A percentile compares a stretch with the other conserved stretches of the same genome.
Conservation (phyloP, 2,888 invertebrate genomes). For the Halictus ligatus region DNA sequence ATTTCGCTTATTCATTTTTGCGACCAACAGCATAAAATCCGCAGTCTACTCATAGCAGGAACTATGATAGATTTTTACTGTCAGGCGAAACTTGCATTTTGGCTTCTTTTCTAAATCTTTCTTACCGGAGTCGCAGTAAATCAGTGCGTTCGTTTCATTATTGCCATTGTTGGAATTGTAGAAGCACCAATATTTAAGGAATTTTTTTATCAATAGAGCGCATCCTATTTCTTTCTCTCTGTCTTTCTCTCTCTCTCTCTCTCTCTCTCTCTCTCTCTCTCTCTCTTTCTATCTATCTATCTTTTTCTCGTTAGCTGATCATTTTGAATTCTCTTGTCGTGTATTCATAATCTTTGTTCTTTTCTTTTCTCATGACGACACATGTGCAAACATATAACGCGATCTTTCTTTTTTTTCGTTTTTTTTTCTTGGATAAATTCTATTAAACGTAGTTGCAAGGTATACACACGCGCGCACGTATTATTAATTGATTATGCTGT, state of each 20-base stretch:
- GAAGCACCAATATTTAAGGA: conserved; percentile 43
- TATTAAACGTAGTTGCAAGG: conserved; percentile 48
- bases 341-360: conserved; percentile 35
- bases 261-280: conserved; percentile 10
- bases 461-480: conserved; percentile 17
- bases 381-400: conserved; percentile 27
- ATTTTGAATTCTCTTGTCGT: conserved; percentile 33
- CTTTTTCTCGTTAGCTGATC: conserved; percentile 26
- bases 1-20: neutral
- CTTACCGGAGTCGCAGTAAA: conserved; percentile 52
- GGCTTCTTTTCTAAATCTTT: conserved; percentile 55
- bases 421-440: conserved; percentile 22
- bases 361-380: conserved; percentile 20
- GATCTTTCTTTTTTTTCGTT: neutral
- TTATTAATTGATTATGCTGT: conserved; percentile 20
- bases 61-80: conserved; percentile 49
- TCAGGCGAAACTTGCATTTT: conserved; percentile 63
- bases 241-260: conserved; percentile 6
- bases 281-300: conserved; percentile 19
- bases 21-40: neutral
- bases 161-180: conserved; percentile 45
- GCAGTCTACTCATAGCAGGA: neutral
- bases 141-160: conserved; percentile 52
- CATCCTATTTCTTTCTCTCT: conserved; percentile 21
- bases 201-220: conserved; percentile 28